Percentiles rank a stretch among this genome's conserved stretches.
phyloP scores from a whole-genome alignment of 1,140 invertebrate species.

The Lasioglossum albipes region DNA sequence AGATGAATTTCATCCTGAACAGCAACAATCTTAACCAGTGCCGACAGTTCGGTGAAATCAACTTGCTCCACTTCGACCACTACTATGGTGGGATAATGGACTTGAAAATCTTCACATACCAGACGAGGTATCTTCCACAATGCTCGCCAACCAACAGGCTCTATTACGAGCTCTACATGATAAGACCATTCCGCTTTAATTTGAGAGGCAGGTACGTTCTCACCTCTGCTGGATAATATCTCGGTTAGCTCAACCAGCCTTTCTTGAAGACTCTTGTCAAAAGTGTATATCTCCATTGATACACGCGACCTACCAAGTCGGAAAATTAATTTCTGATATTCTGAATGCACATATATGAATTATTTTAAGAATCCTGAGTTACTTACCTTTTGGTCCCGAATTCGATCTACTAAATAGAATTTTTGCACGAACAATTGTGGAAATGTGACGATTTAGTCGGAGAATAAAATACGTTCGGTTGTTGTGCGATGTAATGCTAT shows the following conservation, averaged over 20 bases:
- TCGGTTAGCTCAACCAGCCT: slow-evolving; percentile 81
- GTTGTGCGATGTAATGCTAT: neutral
- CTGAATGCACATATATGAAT: neutral
- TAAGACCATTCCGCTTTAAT: slow-evolving; percentile 81
- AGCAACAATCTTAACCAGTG: slow-evolving; percentile 80
- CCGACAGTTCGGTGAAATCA: slow-evolving; percentile 78
- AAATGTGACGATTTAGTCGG: neutral
- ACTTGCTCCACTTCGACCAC: slow-evolving; percentile 81
- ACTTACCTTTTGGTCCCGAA: neutral
- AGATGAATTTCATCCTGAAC: slow-evolving; percentile 83
- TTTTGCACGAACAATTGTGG: neutral
- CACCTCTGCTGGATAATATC: slow-evolving; percentile 76
- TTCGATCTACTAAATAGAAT: neutral
- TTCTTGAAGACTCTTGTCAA: slow-evolving; percentile 82
- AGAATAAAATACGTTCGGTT: neutral
- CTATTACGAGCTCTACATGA: slow-evolving; percentile 81
- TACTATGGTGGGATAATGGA: slow-evolving; percentile 83
- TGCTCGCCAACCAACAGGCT: slow-evolving; percentile 83
- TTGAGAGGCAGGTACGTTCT: slow-evolving; percentile 78
- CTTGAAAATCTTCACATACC: slow-evolving; percentile 81
- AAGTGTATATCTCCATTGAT: slow-evolving; percentile 81
- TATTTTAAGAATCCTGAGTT: neutral
- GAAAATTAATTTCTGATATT: neutral
- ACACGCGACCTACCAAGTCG: neutral
- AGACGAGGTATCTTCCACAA: slow-evolving; percentile 83